A percentile compares a stretch with the other conserved stretches of the same genome.
phyloP scores from a whole-genome alignment of 2,888 invertebrate species.

The Epinotia ramella region DNA sequence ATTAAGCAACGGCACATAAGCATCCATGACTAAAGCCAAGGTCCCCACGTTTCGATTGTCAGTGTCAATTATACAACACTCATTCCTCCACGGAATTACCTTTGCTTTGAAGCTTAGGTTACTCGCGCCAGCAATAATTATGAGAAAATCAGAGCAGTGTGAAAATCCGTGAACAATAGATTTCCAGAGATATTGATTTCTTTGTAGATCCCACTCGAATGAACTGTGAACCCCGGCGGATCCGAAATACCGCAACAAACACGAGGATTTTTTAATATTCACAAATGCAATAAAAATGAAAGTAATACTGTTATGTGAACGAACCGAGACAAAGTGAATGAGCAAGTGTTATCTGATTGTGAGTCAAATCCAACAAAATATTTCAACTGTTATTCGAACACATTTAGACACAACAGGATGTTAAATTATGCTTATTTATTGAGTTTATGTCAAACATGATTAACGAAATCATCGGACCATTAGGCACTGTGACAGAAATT shows the following conservation, averaged over 20 bases:
- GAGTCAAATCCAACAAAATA: slow-evolving; percentile 3
- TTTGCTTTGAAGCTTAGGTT: slow-evolving; percentile 24
- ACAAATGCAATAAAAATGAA: slow-evolving; percentile 34
- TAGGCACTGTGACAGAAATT: slow-evolving; percentile 1
- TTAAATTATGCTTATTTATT: neutral
- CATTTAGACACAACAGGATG: neutral
- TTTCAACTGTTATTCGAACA: slow-evolving; percentile 26
- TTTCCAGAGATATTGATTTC: slow-evolving; percentile 45
- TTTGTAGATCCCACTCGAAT: slow-evolving; percentile 23
- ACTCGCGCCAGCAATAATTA: slow-evolving; percentile 29
- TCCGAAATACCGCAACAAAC: slow-evolving; percentile 11
- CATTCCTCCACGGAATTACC: slow-evolving; percentile 19
- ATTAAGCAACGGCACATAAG: neutral
- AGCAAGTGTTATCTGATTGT: slow-evolving; percentile 20
- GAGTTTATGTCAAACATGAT: neutral
- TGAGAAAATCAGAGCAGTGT: slow-evolving; percentile 40
- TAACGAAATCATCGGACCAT: neutral
- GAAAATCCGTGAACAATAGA: slow-evolving; percentile 41
- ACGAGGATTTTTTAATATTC: slow-evolving; percentile 27
- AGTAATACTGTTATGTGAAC: slow-evolving; percentile 38
- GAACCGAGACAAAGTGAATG: slow-evolving; percentile 33
- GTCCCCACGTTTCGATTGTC: slow-evolving; percentile 18
- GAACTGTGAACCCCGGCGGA: slow-evolving; percentile 28
- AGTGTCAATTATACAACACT: slow-evolving; percentile 23
- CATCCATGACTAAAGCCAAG: neutral